These are phyloP conservation scores for Silvanus unidentatus DNA, from an alignment of 2,888 invertebrate species.

Conservation along the genomic window DNA sequence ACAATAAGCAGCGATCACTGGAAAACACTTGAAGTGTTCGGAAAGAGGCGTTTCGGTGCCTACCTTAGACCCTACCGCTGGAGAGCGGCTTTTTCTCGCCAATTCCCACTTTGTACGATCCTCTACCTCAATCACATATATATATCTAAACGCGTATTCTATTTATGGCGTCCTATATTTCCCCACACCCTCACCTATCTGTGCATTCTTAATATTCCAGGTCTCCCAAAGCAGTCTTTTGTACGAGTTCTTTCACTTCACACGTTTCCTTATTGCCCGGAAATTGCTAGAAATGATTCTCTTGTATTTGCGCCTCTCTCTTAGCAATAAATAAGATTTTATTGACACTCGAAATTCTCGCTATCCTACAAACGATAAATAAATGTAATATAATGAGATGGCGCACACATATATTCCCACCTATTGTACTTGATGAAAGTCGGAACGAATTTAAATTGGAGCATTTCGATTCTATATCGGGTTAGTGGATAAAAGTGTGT, in stretches of 20 bases:
- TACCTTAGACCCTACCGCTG: neutral
- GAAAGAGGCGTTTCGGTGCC: too few species aligned
- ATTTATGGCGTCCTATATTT: conserved; percentile 37
- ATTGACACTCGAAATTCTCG: conserved; percentile 18
- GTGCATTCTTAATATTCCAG: conserved; percentile 37
- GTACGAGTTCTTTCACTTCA: conserved; percentile 30
- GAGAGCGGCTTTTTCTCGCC: conserved; percentile 3
- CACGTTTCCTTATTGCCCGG: conserved; percentile 33
- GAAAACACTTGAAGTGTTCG: conserved; percentile 23
- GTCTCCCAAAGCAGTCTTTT: conserved; percentile 27
- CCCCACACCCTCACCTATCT: conserved; percentile 21
- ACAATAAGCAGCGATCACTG: conserved; percentile 36
- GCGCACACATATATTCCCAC: too few species aligned
- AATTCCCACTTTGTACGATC: neutral
- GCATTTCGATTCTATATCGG: conserved; percentile 24
- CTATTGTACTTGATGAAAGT: too few species aligned
- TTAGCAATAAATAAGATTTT: conserved; percentile 23
- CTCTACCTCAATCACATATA: conserved; percentile 36
- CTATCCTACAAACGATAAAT: conserved; percentile 22
- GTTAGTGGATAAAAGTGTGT: too few species aligned
- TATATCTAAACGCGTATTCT: conserved; percentile 39
- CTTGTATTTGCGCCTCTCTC: conserved; percentile 24
- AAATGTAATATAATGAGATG: conserved; percentile 26
- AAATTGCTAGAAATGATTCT: conserved; percentile 33
- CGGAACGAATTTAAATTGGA: conserved; percentile 27